phyloP scores from a whole-genome alignment of 2,888 invertebrate genomes.

The Diloba caeruleocephala region DNA sequence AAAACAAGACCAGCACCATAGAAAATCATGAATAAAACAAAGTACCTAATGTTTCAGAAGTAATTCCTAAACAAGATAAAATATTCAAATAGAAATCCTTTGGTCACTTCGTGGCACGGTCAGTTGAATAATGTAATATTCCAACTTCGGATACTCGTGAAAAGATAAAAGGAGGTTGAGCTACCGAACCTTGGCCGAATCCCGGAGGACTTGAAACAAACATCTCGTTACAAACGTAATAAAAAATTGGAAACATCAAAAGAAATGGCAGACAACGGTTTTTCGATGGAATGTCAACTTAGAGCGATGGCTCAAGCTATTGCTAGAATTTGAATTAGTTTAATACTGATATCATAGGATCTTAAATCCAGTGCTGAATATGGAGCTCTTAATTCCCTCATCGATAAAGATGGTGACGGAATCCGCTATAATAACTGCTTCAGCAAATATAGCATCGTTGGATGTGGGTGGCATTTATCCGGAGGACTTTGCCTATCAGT shows the following conservation, averaged over 20 bases:
- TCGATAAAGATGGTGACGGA: too few relatives aligned
- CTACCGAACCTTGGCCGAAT: slow-evolving; percentile 11
- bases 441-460: too few relatives aligned
- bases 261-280: slow-evolving; percentile 1
- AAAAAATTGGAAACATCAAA: slow-evolving; percentile 17
- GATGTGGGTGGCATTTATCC: too few relatives aligned
- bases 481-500: too few relatives aligned
- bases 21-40: neutral
- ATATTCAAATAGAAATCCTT: slow-evolving; percentile 33
- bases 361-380: too few relatives aligned
- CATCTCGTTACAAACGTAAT: slow-evolving; percentile 15
- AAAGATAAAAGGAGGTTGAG: slow-evolving; percentile 33
- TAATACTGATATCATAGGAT: too few relatives aligned
- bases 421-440: too few relatives aligned
- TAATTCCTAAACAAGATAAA: slow-evolving; percentile 14
- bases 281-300: too few relatives aligned
- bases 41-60: slow-evolving; percentile 1
- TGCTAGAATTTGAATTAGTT: too few relatives aligned
- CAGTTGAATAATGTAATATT: slow-evolving; percentile 35
- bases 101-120: slow-evolving; percentile 7
- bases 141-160: slow-evolving; percentile 11
- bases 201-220: slow-evolving; percentile 14
- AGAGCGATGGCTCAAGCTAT: too few relatives aligned
- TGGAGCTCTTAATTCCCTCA: too few relatives aligned
- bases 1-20: too few relatives aligned